Evolutionary conservation across 1,140 invertebrate species (phyloP), one percentile per base, ranked within the genome.

Genomic region (Bacillus rossius): DNA sequence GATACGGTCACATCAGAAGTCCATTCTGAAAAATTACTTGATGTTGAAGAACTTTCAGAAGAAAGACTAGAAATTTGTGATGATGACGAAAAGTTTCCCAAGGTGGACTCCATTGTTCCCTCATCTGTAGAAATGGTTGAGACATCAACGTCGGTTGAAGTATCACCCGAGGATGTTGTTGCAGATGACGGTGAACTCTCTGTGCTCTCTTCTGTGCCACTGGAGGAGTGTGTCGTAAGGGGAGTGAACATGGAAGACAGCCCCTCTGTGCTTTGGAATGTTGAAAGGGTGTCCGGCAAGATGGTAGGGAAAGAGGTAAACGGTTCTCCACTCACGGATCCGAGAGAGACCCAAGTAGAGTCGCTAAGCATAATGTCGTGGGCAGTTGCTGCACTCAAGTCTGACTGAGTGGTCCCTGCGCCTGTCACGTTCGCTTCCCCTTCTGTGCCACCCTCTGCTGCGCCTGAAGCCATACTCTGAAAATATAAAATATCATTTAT

Each of bases 341-440:
- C 53, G n/a, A 41, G 10, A n/a, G 22, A 55, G 5, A 40, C 17
- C 26, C 41, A 40, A 20, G 53, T 45, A 14, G 29, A 37, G 61
- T 87, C 85, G 62, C 84, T 83, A 37, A 81, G 70, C 85, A 86
- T 86, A 4, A 77, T 69, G 7, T 84, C 81, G 26, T 81, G 77
- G 0, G 71, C 62, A 20, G 47, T 34, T 34, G 10, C 29, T 34
- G 29, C 29, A 34, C 29, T 34, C 29, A 10, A 34, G 5, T 34
- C 29, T 34, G 29, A 10, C 29, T 34, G 29, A 10, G 29, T 34
- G 5, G 29, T 34, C 29, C 5, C 29, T 34, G 29, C 29, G 10
- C 4, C 29, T 34, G 29, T 34, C 43, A 17, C 49, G 37, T 26
- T 51, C 16, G 34, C 38, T 63, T 67, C 49, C 59, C 69, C 45